Evolutionary conservation across 2,888 invertebrate species (phyloP).

Genomic region (Xanthorhoe designata): DNA sequence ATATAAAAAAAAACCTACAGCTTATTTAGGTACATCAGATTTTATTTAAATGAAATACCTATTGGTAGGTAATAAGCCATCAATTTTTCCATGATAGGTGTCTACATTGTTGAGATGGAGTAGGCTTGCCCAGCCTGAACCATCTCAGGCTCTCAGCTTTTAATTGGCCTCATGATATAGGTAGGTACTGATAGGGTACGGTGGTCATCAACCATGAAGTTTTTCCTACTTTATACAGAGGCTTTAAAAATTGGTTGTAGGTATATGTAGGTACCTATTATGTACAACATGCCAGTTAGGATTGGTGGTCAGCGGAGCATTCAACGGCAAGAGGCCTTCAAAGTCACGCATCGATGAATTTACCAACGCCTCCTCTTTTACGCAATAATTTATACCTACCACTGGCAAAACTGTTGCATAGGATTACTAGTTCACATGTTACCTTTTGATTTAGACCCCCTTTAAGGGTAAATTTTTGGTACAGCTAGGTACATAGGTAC

Average conservation of each 20-base stretch:
- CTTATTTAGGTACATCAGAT: background rate
- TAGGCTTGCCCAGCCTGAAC: no score
- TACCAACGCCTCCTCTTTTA: constrained; percentile 63
- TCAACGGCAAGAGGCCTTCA: constrained; percentile 55
- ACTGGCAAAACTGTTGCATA: background rate
- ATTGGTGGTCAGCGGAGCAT: constrained; percentile 69
- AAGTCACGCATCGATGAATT: constrained; percentile 55
- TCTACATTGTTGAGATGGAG: background rate
- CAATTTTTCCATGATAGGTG: no score
- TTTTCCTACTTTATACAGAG: background rate
- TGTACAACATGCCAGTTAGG: constrained; percentile 39
- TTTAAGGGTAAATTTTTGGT: no score
- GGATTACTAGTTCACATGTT: background rate
- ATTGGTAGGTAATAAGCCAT: no score
- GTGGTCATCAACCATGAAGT: no score
- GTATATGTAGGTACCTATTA: constrained; percentile 9
- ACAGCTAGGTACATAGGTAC: no score
- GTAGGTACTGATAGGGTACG: no score
- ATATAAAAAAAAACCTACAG: no score
- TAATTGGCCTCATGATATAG: no score
- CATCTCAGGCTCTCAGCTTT: no score
- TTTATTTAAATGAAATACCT: no score
- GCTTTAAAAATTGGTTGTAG: background rate
- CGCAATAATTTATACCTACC: constrained; percentile 36
- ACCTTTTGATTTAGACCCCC: no score